These are phyloP conservation scores for Notechis scutatus DNA, from an alignment of 2,113 vertebrate species.

Conservation along the genomic window DNA sequence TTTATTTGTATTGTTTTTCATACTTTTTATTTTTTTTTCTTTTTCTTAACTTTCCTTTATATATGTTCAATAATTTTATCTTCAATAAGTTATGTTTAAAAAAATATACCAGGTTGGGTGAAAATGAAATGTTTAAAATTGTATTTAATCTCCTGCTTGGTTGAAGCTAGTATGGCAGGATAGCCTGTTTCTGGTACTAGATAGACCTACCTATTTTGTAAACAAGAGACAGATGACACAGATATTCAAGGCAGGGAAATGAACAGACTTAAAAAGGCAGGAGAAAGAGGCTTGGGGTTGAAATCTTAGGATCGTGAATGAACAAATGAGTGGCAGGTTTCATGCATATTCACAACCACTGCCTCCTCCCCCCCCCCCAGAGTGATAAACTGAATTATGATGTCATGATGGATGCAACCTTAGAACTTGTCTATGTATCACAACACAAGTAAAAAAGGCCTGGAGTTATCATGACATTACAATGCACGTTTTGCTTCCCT, in stretches of 20 bases:
- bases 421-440: neutral
- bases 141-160: neutral
- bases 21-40: neutral
- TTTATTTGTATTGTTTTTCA: neutral
- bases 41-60: neutral
- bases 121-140: slow-evolving; percentile 20
- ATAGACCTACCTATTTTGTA: neutral
- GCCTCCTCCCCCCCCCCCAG: neutral
- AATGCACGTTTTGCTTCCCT: neutral
- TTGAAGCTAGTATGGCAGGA: neutral
- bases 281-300: neutral
- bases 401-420: neutral
- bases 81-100: neutral
- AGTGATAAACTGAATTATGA: neutral
- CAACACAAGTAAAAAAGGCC: neutral
- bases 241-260: neutral
- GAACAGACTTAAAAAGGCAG: neutral
- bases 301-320: neutral
- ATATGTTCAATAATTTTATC: neutral
- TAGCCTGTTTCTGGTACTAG: neutral
- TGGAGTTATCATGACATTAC: neutral
- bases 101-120: slow-evolving; percentile 11
- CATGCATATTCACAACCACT: neutral
- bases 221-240: neutral
- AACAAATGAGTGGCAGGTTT: neutral